Evolutionary conservation across 2,888 invertebrate species (phyloP), one percentile per base, ranked within the genome.

Genomic region (Cryptus armator): DNA sequence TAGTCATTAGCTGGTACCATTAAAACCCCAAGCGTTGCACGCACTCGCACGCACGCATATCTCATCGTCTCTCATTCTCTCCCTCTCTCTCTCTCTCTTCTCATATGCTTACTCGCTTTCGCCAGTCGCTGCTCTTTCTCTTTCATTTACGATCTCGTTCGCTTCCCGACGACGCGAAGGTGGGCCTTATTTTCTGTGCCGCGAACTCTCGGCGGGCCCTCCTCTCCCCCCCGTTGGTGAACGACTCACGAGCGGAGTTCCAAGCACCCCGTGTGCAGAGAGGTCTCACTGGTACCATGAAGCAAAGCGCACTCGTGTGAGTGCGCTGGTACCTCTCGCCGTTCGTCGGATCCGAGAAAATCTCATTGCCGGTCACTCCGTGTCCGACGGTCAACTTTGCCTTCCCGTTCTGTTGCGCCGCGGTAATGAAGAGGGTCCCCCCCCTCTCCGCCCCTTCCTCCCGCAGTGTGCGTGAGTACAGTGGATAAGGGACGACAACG

Each of bases 1-100:
- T 94, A 93, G 93, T 94, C 93, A 94, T 94, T 93, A 93, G 92
- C 92, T 91, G 92, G 92, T 92, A 92, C 93, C 93, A 93, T 93
- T 93, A 93, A 93, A 92, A 90, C 91, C 90, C 89, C 88, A 90
- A 90, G 90, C 56, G 59, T 62, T 91, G 90, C 89, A 91, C 91
- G 91, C 91, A 90, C 90, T 87, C 88, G 88, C 87, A 87, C 86
- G 87, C 88, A 89, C 86, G 82, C 86, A 85, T 72, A 79, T 85
- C 82, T 86, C 67, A 44, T 83, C 76, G 68, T 84, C 79, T 56
- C 78, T 37, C 81, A 71, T 44, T 32, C 62, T 72, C 68, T 48
- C 51, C 53, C 24, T 66, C 48, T 48, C 43, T 62, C 51, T 10
- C 43, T 44, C 72, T 48, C 80, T 72, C 19, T 44, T 59, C 76